Evolutionary conservation across 2,888 invertebrate species (phyloP).

Genomic region (Sussaba pulchella): DNA sequence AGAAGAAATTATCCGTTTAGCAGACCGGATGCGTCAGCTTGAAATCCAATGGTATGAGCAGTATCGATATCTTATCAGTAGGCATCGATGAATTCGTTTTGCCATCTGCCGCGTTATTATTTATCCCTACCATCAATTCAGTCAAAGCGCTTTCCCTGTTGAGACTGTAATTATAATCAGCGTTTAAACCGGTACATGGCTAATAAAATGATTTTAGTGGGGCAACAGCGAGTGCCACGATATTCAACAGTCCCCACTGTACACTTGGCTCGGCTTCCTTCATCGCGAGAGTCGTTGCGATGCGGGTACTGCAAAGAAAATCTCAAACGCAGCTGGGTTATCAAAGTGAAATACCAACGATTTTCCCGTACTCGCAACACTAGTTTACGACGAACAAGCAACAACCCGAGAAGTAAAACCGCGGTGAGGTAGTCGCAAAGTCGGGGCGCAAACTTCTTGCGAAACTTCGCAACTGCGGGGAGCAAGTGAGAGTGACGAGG

Average conservation of each 20-base stretch:
- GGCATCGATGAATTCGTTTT: too few relatives aligned
- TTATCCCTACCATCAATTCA: too few relatives aligned
- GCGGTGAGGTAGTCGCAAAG: slow-evolving; percentile 29
- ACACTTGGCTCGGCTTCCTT: background rate
- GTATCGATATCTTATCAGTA: too few relatives aligned
- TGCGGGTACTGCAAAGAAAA: slow-evolving; percentile 38
- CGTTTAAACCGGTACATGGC: background rate
- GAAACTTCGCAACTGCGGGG: background rate
- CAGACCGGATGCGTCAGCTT: too few relatives aligned
- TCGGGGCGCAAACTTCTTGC: slow-evolving; percentile 24
- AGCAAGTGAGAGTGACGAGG: background rate
- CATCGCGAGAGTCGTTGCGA: slow-evolving; percentile 20
- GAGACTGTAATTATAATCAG: slow-evolving; percentile 20
- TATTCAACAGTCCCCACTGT: background rate
- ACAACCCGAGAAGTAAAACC: background rate
- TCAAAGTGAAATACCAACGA: slow-evolving; percentile 16
- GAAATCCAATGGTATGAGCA: too few relatives aligned
- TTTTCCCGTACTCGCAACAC: slow-evolving; percentile 24
- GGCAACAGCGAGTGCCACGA: background rate
- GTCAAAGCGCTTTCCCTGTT: too few relatives aligned
- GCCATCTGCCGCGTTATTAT: too few relatives aligned
- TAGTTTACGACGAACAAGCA: background rate
- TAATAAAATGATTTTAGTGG: background rate
- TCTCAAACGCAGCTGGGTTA: background rate
- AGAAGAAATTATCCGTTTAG: too few relatives aligned